Percentiles rank a stretch among this genome's conserved stretches.
These are phyloP conservation scores for Dromiciops gliroides DNA, from an alignment of 2,113 vertebrate genomes.

Conservation along the genomic window DNA sequence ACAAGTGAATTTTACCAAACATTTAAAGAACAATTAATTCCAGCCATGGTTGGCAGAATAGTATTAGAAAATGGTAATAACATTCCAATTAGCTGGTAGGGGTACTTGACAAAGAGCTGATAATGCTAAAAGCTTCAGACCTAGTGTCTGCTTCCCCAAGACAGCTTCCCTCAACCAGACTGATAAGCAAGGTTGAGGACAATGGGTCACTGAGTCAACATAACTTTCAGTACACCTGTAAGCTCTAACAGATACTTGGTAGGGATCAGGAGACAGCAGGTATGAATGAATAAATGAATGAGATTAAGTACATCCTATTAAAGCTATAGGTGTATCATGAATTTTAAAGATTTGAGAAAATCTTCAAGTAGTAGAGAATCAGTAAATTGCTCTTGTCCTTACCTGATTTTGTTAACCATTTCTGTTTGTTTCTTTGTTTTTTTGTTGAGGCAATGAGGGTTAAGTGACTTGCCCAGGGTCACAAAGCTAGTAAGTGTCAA, in stretches of 20 bases:
- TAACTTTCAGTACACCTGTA: neutral
- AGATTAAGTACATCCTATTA: neutral
- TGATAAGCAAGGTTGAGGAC: neutral
- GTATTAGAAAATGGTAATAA: too few species aligned
- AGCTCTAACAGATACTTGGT: neutral
- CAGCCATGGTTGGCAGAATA: too few species aligned
- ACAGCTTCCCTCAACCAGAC: neutral
- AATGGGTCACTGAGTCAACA: neutral
- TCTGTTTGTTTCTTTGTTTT: too few species aligned
- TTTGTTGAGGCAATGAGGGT: too few species aligned
- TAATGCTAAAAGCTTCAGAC: neutral
- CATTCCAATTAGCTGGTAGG: too few species aligned
- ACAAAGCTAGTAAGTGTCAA: too few species aligned
- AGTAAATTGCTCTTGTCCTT: neutral
- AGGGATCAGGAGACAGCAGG: neutral
- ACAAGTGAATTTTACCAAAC: too few species aligned
- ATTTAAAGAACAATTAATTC: too few species aligned
- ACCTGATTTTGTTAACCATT: too few species aligned
- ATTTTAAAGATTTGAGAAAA: neutral
- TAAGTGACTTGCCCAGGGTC: too few species aligned
- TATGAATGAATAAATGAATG: neutral
- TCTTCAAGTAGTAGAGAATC: neutral
- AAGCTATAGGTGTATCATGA: neutral
- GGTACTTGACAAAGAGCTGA: neutral
- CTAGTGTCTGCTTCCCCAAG: neutral